Evolutionary conservation across 2,113 vertebrate species (phyloP).

Genomic region (Pholis gunnellus): DNA sequence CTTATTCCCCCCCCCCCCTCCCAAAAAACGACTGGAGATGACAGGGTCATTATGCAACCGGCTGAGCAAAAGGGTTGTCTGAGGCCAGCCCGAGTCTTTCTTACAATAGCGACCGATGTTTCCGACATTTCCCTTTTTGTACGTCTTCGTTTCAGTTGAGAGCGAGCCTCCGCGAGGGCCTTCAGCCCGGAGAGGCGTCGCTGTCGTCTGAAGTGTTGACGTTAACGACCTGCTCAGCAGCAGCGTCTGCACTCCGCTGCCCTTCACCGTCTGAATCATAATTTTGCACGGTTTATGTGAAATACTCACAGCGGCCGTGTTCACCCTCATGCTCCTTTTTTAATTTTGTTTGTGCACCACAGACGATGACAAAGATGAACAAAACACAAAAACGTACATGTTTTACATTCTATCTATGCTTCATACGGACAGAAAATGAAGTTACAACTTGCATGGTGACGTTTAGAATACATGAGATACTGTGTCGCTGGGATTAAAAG

Average conservation of each 20-base stretch:
- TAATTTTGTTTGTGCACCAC: background rate
- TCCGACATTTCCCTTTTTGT: conserved; percentile 35
- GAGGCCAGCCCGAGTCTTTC: conserved; percentile 39
- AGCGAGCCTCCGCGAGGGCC: background rate
- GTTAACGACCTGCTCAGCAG: conserved; percentile 8
- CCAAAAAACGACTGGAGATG: conserved; percentile 43
- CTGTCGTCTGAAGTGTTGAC: conserved; percentile 21
- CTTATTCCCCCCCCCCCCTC: background rate
- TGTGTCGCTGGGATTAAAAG: background rate
- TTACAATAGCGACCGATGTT: conserved; percentile 48
- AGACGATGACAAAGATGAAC: background rate
- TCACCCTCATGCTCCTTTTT: background rate
- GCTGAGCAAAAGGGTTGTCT: conserved; percentile 51
- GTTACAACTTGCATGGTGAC: background rate
- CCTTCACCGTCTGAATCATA: conserved; percentile 33
- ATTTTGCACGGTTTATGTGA: conserved; percentile 9
- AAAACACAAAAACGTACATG: background rate
- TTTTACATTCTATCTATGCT: background rate
- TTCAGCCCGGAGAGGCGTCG: background rate
- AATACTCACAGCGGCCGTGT: background rate
- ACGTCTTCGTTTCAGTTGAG: background rate
- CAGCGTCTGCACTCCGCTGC: background rate
- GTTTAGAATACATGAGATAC: background rate
- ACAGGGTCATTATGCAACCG: conserved; percentile 74
- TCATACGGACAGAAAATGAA: background rate